Evolutionary conservation across 2,113 vertebrate genomes (phyloP).

Genomic region (Rousettus leschenaultii): DNA sequence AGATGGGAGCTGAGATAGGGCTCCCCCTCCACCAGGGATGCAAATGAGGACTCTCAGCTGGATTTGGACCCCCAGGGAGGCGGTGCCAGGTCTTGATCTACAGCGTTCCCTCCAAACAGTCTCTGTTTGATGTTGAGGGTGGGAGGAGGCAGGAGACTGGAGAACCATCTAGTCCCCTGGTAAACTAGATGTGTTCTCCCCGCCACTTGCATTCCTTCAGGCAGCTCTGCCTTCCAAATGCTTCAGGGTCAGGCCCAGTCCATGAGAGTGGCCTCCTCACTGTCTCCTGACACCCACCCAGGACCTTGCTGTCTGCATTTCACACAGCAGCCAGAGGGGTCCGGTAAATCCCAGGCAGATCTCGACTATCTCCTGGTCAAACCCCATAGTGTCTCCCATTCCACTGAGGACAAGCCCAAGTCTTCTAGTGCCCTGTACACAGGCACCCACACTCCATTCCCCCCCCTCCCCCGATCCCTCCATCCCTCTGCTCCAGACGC

Average conservation of each 20-base stretch:
- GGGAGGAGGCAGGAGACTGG: conserved; percentile 57
- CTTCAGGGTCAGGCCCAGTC: background rate
- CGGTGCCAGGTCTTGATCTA: conserved; percentile 56
- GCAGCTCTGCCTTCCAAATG: background rate
- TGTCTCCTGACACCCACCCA: background rate
- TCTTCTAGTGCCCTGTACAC: no score
- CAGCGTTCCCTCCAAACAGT: conserved; percentile 2
- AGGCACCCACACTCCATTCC: background rate
- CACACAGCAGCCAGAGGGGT: background rate
- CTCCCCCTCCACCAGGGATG: conserved; percentile 25
- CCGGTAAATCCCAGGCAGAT: background rate
- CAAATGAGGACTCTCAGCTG: conserved; percentile 54
- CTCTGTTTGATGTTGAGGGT: conserved; percentile 49
- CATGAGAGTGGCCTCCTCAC: background rate
- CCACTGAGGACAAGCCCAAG: background rate
- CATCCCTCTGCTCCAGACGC: background rate
- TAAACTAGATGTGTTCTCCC: background rate
- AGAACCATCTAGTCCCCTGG: conserved; percentile 70
- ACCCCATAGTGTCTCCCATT: background rate
- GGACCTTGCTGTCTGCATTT: background rate
- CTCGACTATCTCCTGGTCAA: background rate
- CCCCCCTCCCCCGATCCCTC: no score
- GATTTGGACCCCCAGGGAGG: background rate
- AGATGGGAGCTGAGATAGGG: background rate
- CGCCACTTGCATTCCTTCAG: background rate